These are phyloP conservation scores for Pelecanoides urinatrix DNA, from an alignment of 2,113 vertebrate genomes.

Conservation along the genomic window DNA sequence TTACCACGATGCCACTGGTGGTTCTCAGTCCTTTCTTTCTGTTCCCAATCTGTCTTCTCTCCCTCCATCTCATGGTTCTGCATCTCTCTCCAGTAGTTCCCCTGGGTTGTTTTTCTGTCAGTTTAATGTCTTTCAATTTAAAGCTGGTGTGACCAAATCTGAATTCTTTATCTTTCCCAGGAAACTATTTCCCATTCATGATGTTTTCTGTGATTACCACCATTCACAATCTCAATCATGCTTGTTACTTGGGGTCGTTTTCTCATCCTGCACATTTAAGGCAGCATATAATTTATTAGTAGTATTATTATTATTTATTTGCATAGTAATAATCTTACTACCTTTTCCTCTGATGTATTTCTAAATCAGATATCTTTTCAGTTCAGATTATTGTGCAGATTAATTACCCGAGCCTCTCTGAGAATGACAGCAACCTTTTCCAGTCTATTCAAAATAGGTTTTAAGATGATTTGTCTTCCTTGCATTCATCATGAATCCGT, in stretches of 20 bases:
- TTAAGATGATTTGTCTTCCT: constrained; percentile 31
- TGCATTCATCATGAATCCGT: not conserved
- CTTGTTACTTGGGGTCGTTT: not conserved
- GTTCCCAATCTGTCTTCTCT: not conserved
- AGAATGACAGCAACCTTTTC: not conserved
- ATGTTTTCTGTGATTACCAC: not conserved
- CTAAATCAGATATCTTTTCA: not conserved
- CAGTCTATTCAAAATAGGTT: not conserved
- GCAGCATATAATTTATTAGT: not conserved
- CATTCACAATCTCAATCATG: not conserved
- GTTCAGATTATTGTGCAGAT: not conserved
- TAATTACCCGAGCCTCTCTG: not conserved
- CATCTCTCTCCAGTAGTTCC: not conserved
- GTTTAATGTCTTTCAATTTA: not conserved
- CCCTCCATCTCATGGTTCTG: not conserved
- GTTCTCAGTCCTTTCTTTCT: not conserved
- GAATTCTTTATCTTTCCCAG: not conserved
- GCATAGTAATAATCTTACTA: not conserved
- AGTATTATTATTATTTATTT: not conserved
- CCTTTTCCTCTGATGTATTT: not conserved
- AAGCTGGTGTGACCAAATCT: not conserved
- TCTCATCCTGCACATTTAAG: not conserved
- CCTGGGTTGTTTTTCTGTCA: not conserved
- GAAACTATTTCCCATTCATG: not conserved
- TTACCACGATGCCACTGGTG: not conserved